Percentiles rank a stretch among this genome's conserved stretches.
Evolutionary conservation across 64 coral and sea anemone genomes (phyloP).

Genomic region (Pocillopora verrucosa): DNA sequence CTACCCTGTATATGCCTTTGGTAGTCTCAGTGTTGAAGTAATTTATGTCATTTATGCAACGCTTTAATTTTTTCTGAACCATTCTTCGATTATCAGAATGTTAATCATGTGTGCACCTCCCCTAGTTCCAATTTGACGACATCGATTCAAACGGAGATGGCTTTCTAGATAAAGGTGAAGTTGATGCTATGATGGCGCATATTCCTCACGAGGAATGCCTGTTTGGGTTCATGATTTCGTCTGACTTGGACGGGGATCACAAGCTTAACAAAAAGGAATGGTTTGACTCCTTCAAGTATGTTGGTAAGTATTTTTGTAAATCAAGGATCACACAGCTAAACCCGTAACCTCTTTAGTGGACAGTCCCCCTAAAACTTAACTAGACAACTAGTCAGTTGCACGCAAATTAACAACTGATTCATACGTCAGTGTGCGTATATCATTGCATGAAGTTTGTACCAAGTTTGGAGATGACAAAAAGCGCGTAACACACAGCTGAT

Average conservation of each 20-base stretch:
- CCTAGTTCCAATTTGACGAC: conserved; percentile 52
- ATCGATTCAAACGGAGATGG: conserved; percentile 34
- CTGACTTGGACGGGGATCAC: conserved; percentile 32
- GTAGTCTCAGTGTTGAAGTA: neutral
- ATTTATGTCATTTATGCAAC: neutral
- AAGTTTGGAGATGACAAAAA: too few relatives aligned
- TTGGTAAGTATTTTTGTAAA: conserved; percentile 18
- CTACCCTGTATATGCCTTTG: too few relatives aligned
- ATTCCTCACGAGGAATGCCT: conserved; percentile 44
- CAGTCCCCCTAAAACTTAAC: neutral
- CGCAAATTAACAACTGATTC: too few relatives aligned
- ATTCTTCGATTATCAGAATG: too few relatives aligned
- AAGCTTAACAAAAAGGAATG: conserved; percentile 36
- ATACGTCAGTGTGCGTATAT: too few relatives aligned
- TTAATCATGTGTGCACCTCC: neutral
- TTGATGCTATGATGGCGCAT: conserved; percentile 14
- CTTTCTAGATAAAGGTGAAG: conserved; percentile 43
- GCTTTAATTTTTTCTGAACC: neutral
- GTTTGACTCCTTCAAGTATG: conserved; percentile 33
- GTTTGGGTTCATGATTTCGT: conserved; percentile 60
- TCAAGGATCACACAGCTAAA: neutral
- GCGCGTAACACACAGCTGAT: too few relatives aligned
- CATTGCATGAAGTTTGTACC: too few relatives aligned
- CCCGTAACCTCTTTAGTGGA: neutral
- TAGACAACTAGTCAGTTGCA: too few relatives aligned